Evolutionary conservation across 2,113 vertebrate species (phyloP).

Genomic region (Pachyramphus minor): DNA sequence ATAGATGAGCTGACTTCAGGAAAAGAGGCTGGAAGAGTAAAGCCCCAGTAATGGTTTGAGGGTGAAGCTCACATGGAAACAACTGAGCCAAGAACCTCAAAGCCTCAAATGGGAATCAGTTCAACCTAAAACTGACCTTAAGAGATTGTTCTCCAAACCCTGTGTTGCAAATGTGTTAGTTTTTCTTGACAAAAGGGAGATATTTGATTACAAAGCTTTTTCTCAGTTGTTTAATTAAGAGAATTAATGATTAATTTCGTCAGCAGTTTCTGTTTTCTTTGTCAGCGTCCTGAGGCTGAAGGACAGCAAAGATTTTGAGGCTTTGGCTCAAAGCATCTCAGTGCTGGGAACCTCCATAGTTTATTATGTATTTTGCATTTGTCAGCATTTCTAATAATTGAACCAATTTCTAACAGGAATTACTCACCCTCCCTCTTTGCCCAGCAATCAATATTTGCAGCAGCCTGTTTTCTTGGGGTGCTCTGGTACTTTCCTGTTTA

Average conservation of each 20-base stretch:
- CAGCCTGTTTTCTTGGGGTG: background rate
- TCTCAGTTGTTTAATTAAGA: constrained; percentile 18
- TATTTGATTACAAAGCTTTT: constrained; percentile 24
- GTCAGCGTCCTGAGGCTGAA: background rate
- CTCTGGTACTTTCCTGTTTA: background rate
- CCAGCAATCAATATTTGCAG: background rate
- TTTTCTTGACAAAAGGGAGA: background rate
- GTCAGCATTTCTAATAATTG: constrained; percentile 19
- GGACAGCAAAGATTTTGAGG: background rate
- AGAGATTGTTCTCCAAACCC: background rate
- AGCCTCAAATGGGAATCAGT: background rate
- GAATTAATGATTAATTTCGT: constrained; percentile 33
- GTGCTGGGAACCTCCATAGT: background rate
- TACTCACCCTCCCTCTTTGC: background rate
- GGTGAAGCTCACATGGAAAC: background rate
- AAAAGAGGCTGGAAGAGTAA: background rate
- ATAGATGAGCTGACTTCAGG: background rate
- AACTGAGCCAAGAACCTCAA: background rate
- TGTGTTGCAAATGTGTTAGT: background rate
- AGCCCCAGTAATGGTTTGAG: background rate
- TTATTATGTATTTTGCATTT: background rate
- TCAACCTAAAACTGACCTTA: background rate
- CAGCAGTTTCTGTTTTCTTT: constrained; percentile 23
- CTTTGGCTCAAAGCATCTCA: background rate
- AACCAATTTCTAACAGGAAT: background rate